Base-by-base conservation (phyloP, 2,113 vertebrate species). In the Myrmecophaga tridactyla region DNA sequence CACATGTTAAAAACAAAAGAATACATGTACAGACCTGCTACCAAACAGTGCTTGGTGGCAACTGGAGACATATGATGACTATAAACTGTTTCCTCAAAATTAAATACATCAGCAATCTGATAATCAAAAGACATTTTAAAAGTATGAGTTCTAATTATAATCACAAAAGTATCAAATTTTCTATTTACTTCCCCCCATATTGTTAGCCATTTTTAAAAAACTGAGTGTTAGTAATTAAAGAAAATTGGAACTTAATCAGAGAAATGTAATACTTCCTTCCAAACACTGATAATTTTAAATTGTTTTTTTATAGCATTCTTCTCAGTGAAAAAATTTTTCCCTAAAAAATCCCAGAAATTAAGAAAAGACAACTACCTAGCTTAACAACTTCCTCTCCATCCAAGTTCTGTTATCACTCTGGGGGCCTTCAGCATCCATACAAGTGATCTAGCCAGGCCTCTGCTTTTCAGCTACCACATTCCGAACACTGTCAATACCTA, bases 1-100 rank as follows among this genome's bases (percentile, higher is more conserved):
- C 41, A 36, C 25, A 83, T 1, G 43, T 73, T 69, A 77, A 67
- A 92, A 58, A 63, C 41, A 94, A 91, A 86, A 88, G 90, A 89
- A 94, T 29, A 73, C 1, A 51, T 5, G 65, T 43, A 97, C 98
- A 84, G 97, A 99, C 99, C 99, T 99, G 99, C 99, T 97, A 99
- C 98, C 94, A 99, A 99, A 97, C 99, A 99, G 98, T 99, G 99
- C 80, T 99, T 99, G 95, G 98, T 99, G 96, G 99, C 99, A 60
- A 99, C 93, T 90, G 99, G 99, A 96, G 99, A 99, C 98, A 99
- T 99, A 94, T 99, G 99, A 97, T 99, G 99, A 96, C 99, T 99
- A 96, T 99, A 99, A 94, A 99, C 98, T 51, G 99, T 99, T 85
- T 97, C 99, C 72, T 99, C 99, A 98, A 99, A 99, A 96, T 98